Conservation (phyloP, 2,113 vertebrate genomes). For the Tonatia bakeri region DNA sequence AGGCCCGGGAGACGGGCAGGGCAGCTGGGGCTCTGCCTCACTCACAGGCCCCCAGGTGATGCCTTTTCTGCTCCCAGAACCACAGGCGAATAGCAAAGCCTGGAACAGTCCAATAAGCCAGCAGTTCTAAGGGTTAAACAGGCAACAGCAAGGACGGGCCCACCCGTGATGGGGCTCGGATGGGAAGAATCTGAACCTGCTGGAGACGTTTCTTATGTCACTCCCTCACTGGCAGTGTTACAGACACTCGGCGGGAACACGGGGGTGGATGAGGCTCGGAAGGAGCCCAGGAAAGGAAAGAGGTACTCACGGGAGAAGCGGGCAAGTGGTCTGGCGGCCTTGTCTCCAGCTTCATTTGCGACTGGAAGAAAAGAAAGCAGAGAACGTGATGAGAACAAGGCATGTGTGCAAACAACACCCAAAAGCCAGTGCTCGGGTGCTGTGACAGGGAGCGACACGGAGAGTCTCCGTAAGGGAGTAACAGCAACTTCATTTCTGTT, state of each 20-base stretch:
- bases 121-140: not conserved
- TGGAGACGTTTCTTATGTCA: not conserved
- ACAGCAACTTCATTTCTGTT: not conserved
- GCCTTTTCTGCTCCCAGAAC: not conserved
- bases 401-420: not conserved
- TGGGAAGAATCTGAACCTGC: no score
- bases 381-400: not conserved
- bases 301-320: conserved; percentile 90
- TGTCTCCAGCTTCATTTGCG: conserved; percentile 92
- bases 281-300: not conserved
- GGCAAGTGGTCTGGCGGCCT: conserved; percentile 85
- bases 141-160: no score
- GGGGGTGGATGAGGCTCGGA: not conserved
- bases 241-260: not conserved
- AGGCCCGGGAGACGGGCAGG: not conserved
- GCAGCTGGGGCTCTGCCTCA: not conserved
- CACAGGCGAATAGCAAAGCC: not conserved
- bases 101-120: not conserved
- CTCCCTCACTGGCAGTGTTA: not conserved
- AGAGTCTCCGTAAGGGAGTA: not conserved
- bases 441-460: no score
- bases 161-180: accelerated
- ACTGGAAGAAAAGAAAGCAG: conserved; percentile 80
- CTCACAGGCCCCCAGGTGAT: not conserved
- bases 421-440: not conserved